Base-by-base conservation (phyloP, 2,797 vertebrate genomes). In the Telmatherina bonti region DNA sequence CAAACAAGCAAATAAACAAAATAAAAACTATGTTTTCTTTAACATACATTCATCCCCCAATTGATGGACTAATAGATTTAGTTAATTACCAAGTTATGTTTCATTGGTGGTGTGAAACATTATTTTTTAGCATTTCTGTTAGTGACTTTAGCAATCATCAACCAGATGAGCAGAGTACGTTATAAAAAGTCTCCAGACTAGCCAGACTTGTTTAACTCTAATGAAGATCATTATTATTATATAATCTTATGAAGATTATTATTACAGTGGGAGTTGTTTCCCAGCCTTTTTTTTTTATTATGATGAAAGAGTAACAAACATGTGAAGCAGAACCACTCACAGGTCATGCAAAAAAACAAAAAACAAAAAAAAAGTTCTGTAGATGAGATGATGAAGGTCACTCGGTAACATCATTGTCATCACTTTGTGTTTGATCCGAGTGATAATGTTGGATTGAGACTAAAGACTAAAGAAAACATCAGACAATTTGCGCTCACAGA, bases 391-490 rank as follows among this genome's bases (percentile, higher is more conserved):
- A 66, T 66, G 62, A 27, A 24, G 26, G 71, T 36, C 10, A 3
- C 57, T 35, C 43, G n/a, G 69, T 31, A 53, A 16, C 49, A 47
- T 78, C 45, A 52, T 29, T 49, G 73, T 62, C 43, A 1, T 63
- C 35, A 57, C 24, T 65, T n/a, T 54, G 45, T 57, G 71, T 59
- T 41, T 22, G 35, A 52, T 52, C 65, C 38, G 8, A 41, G 7
- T 0, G 9, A 33, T 63, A 13, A 76, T 31, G 43, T 67, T 5
- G 16, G 63, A 38, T 20, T 9, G 22, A 64, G 74, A 70, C 59
- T 12, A 74, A 74, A 62, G 52, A 71, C 26, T n/a, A n/a, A 65
- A 80, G 27, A 31, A 54, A 74, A 76, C 47, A 53, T 80, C 7
- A 78, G 54, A 81, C 4, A n/a, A 4, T 63, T 72, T 70, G n/a